Conservation (phyloP, 2,888 invertebrate genomes). For the Stegophylla sp. region DNA sequence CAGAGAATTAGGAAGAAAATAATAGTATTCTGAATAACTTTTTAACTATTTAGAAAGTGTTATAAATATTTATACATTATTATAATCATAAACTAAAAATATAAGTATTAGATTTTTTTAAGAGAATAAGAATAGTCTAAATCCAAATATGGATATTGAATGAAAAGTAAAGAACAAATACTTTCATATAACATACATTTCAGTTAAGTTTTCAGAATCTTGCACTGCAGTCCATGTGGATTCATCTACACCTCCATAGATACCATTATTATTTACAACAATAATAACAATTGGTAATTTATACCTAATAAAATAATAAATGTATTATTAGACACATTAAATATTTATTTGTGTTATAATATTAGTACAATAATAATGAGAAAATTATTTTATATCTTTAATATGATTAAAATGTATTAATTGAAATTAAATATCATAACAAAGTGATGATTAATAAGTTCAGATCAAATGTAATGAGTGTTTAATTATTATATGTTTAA, state of each 20-base stretch:
- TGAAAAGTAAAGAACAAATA: not conserved
- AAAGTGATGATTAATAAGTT: no score
- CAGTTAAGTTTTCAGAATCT: constrained; percentile 74
- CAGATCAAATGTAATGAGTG: no score
- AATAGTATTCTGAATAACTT: no score
- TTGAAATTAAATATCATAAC: no score
- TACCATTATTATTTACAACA: constrained; percentile 95
- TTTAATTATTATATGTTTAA: no score
- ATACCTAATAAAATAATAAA: constrained; percentile 70
- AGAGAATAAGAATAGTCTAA: no score
- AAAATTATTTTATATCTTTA: no score
- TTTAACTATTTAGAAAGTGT: no score
- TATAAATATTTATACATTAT: no score
- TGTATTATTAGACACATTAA: not conserved
- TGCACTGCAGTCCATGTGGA: constrained; percentile 77
- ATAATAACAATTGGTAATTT: constrained; percentile 88
- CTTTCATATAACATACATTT: constrained; percentile 71
- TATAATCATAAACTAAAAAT: no score
- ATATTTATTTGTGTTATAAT: not conserved
- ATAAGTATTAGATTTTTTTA: no score
- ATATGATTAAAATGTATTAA: no score
- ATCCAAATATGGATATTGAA: not conserved
- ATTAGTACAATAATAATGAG: not conserved
- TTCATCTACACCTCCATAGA: constrained; percentile 84
- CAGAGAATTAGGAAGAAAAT: not conserved